Evolutionary conservation across 92 coral and sea anemone species (phyloP), one percentile per base, ranked within the genome.

Genomic region (Pocillopora grandis): DNA sequence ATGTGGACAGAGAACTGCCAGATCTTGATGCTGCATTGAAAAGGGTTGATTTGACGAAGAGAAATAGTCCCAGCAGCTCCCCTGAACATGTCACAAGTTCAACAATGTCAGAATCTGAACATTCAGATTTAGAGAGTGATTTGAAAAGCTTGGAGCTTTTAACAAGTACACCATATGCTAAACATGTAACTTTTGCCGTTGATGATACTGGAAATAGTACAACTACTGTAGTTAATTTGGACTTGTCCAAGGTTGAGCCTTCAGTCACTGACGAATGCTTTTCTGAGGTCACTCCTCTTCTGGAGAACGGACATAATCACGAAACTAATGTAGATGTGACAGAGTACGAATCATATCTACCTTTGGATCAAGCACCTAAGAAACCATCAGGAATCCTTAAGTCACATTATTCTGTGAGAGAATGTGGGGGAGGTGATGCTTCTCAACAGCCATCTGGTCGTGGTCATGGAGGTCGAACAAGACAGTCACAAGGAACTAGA

Each of bases 111-210:
- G 98, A 91, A 49, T 91, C 98, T 66, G 95, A 92, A 37, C 58
- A 76, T 72, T 92, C 93, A 56, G 93, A 84, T 87, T 59, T 77
- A 67, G 97, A 89, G 23, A 89, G 68, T 59, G 91, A 80, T 67
- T 21, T 80, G 12, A 61, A 75, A 9, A 58, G 81, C 57, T 84
- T 86, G 8, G 49, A 80, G 60, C 87, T 83, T 5, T 65, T 87
- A 23, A 94, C 98, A 9, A 97, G 99, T 56, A 94, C 97, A 21
- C 98, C 98, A 2, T 88, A 78, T 75, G 90, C 90, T 56, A 81
- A 78, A 57, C 99, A 94, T 90, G 99, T 97, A 57, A 95, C 97
- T 69, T 97, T 97, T 90, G 93, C 93, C 49, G 71, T 84, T 4
- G 93, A 85, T 31, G 89, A 57, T 75, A 81, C 37, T 63, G 78